phyloP scores from a whole-genome alignment of 2,888 invertebrate genomes.

The Habrosyne pyritoides region DNA sequence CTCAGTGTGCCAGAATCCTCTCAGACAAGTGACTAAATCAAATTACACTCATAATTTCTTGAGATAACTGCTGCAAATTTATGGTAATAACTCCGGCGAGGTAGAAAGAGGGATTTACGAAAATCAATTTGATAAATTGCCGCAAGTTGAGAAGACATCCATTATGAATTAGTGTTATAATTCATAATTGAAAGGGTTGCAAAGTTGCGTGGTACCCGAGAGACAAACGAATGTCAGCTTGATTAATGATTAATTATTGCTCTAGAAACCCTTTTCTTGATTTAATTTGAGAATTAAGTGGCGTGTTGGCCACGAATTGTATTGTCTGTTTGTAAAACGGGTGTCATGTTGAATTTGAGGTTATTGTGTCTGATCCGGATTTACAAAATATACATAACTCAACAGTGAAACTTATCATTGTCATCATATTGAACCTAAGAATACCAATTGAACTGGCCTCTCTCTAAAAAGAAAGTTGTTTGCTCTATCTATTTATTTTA shows the following conservation, averaged over 20 bases:
- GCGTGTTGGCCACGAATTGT: conserved; percentile 25
- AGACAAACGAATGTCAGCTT: conserved; percentile 77
- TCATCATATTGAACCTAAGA: background rate
- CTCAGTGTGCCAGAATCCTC: background rate
- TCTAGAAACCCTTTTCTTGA: conserved; percentile 49
- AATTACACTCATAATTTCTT: conserved; percentile 75
- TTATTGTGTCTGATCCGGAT: background rate
- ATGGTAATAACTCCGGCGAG: conserved; percentile 64
- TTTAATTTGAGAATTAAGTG: conserved; percentile 42
- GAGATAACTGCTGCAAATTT: conserved; percentile 73
- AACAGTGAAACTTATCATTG: too few species aligned
- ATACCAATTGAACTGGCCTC: too few species aligned
- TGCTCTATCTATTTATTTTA: too few species aligned
- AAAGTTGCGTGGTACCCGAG: conserved; percentile 62
- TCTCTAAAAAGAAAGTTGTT: too few species aligned
- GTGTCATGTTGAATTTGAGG: background rate
- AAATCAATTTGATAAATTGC: conserved; percentile 81
- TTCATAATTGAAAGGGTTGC: conserved; percentile 80
- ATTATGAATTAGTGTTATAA: conserved; percentile 80
- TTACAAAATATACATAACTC: too few species aligned
- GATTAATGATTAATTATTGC: conserved; percentile 83
- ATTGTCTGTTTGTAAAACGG: background rate
- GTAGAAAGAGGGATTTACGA: conserved; percentile 64
- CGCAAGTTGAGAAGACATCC: conserved; percentile 68
- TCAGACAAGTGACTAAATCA: conserved; percentile 57